Conservation (phyloP, 2,888 invertebrate species). For the Zeuzera pyrina region DNA sequence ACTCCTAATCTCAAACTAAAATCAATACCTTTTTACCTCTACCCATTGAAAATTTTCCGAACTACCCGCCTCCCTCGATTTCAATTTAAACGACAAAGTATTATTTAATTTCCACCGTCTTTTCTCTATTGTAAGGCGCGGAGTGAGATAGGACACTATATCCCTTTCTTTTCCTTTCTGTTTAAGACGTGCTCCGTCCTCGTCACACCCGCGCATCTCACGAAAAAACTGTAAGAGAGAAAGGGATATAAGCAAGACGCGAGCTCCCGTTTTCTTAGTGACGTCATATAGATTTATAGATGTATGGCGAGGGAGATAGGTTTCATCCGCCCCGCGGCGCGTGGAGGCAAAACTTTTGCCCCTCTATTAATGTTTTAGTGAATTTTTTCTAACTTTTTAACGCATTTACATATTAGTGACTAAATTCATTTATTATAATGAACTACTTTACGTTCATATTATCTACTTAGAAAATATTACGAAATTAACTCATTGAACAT, state of each 20-base stretch:
- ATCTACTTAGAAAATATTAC: no score
- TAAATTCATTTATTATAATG: no score
- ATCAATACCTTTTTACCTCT: slow-evolving; percentile 69
- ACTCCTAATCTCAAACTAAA: slow-evolving; percentile 56
- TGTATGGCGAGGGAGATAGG: slow-evolving; percentile 34
- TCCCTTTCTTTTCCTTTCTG: slow-evolving; percentile 33
- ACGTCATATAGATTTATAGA: slow-evolving; percentile 70
- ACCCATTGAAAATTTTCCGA: slow-evolving; percentile 60
- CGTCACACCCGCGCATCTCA: slow-evolving; percentile 22
- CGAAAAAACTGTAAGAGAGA: slow-evolving; percentile 32
- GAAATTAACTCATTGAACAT: no score
- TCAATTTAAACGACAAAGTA: slow-evolving; percentile 71
- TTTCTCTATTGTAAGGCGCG: slow-evolving; percentile 66
- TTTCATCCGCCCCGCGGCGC: slow-evolving; percentile 24
- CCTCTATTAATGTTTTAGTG: slow-evolving; percentile 47
- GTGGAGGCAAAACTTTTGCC: slow-evolving; percentile 51
- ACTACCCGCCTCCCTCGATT: slow-evolving; percentile 45
- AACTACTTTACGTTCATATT: no score
- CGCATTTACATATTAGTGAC: no score
- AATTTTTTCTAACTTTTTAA: slow-evolving; percentile 35
- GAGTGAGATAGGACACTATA: slow-evolving; percentile 39
- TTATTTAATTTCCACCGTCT: slow-evolving; percentile 70
- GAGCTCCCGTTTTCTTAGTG: slow-evolving; percentile 65
- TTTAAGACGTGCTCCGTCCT: slow-evolving; percentile 47
- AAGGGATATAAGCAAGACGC: slow-evolving; percentile 53